Evolutionary conservation across 2,113 vertebrate genomes (phyloP).

Genomic region (Calidris pygmaea): DNA sequence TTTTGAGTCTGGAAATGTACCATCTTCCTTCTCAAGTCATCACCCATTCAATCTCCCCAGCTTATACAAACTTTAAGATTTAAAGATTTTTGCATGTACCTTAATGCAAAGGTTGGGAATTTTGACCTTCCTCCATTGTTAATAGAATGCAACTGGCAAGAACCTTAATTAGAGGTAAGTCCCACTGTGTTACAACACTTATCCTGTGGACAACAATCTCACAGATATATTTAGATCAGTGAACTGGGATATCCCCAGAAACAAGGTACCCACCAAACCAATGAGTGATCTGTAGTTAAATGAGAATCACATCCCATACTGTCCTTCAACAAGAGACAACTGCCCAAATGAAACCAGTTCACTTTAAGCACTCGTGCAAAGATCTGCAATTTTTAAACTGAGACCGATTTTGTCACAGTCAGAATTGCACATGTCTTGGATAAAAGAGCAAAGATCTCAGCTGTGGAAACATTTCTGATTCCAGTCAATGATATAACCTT

Average conservation of each 20-base stretch:
- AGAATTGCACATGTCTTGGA: neutral
- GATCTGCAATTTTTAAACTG: neutral
- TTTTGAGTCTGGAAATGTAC: neutral
- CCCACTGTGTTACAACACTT: neutral
- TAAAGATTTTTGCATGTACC: neutral
- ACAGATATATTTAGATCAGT: neutral
- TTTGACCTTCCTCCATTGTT: neutral
- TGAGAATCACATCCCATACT: neutral
- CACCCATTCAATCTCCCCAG: neutral
- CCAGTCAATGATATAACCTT: neutral
- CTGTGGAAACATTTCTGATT: neutral
- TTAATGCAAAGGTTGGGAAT: neutral
- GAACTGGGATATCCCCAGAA: neutral
- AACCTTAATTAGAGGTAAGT: neutral
- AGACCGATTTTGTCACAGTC: neutral
- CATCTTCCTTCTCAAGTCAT: neutral
- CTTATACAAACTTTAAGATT: neutral
- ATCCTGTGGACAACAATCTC: neutral
- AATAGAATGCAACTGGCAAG: neutral
- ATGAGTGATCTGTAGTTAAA: neutral
- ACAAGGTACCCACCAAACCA: neutral
- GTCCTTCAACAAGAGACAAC: neutral
- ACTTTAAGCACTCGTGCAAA: accelerated
- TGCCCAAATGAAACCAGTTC: too few species aligned
- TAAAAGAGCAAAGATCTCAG: neutral